Evolutionary conservation across 2,797 vertebrate species (phyloP).

Genomic region (Acanthis flammea): DNA sequence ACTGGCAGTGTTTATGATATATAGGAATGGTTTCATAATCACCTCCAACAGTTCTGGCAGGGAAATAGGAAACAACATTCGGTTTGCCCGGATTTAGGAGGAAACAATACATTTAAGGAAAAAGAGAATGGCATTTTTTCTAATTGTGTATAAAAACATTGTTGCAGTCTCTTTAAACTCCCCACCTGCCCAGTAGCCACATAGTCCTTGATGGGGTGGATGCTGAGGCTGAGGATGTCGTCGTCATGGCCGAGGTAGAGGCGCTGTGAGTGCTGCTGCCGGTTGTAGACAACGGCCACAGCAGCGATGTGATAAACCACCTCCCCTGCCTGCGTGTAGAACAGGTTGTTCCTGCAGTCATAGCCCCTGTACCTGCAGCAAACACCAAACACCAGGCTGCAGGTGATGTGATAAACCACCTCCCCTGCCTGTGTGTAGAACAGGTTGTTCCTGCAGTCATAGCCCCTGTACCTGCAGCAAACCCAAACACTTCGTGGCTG

Average conservation of each 20-base stretch:
- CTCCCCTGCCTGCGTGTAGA: conserved; percentile 91
- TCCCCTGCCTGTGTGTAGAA: conserved; percentile 92
- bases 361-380: conserved; percentile 89
- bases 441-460: conserved; percentile 93
- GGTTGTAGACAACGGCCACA: conserved; percentile 86
- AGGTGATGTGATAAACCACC: conserved; percentile 88
- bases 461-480: conserved; percentile 87
- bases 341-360: conserved; percentile 94
- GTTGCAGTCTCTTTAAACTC: background rate
- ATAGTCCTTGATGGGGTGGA: conserved; percentile 92
- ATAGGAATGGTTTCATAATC: background rate
- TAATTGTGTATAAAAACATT: background rate
- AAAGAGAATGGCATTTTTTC: background rate
- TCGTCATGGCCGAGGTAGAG: conserved; percentile 95
- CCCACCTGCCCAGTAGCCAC: conserved; percentile 90
- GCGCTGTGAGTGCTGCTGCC: conserved; percentile 87
- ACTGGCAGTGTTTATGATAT: background rate
- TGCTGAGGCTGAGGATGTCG: conserved; percentile 89
- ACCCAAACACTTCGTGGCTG: background rate
- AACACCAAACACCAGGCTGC: background rate
- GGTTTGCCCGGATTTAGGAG: background rate
- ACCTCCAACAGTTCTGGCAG: background rate
- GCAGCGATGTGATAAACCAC: conserved; percentile 94
- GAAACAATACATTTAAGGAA: background rate
- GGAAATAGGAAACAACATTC: background rate